A percentile compares a stretch with the other conserved stretches of the same genome.
phyloP scores from a whole-genome alignment of 2,797 vertebrate species.

The Pseudomugil gertrudae region DNA sequence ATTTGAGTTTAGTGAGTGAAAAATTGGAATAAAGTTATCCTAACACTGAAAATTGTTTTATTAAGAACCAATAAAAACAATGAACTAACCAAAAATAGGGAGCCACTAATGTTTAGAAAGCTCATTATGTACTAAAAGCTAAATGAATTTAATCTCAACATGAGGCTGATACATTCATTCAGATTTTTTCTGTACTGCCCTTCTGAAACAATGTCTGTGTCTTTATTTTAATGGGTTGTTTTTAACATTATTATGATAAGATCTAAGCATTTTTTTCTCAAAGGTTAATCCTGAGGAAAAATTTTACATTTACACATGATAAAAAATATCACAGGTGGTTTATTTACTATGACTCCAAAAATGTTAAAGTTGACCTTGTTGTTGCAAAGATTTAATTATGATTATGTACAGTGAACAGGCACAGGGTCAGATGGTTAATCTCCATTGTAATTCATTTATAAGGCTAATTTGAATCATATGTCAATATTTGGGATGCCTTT shows the following conservation, averaged over 20 bases:
- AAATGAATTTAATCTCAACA: too few species aligned
- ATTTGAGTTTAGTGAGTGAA: neutral
- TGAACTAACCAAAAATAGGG: neutral
- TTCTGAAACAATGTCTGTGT: too few species aligned
- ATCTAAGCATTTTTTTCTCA: neutral
- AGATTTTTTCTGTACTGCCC: too few species aligned
- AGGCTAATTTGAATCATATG: constrained; percentile 17
- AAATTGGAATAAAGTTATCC: neutral
- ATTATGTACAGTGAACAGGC: neutral
- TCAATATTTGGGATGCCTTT: neutral
- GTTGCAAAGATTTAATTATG: neutral
- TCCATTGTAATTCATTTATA: constrained; percentile 7
- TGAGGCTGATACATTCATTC: too few species aligned
- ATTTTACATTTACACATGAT: neutral
- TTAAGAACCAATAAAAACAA: neutral
- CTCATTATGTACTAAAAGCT: neutral
- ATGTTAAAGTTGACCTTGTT: too few species aligned
- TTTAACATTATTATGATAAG: neutral
- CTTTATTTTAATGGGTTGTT: neutral
- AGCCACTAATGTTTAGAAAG: neutral
- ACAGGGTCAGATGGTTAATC: neutral
- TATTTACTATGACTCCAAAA: too few species aligned
- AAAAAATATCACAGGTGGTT: neutral
- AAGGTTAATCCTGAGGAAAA: too few species aligned
- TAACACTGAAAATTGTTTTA: neutral